Evolutionary conservation across 2,797 vertebrate species (phyloP).

Genomic region (Myripristis murdjan): DNA sequence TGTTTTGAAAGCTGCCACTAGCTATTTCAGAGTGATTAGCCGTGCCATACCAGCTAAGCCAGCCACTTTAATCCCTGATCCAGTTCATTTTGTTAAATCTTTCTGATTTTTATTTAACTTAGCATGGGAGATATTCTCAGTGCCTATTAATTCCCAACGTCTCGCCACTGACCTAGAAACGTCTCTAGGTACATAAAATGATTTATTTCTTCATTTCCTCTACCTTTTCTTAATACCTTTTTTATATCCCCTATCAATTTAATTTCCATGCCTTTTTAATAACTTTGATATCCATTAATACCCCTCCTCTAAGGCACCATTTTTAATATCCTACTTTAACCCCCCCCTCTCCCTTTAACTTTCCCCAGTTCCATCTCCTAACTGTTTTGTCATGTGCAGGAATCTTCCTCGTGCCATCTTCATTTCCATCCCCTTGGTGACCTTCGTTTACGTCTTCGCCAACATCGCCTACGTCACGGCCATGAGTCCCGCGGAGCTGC

Average conservation of each 20-base stretch:
- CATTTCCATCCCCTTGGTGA: slow-evolving; percentile 96
- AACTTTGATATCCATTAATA: slow-evolving; percentile 30
- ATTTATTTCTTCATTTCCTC: slow-evolving; percentile 49
- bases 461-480: slow-evolving; percentile 96
- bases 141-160: slow-evolving; percentile 5
- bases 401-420: slow-evolving; percentile 96
- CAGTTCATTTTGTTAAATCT: slow-evolving; percentile 20
- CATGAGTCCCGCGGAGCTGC: slow-evolving; percentile 94
- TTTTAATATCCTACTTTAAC: slow-evolving; percentile 57
- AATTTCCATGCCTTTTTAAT: slow-evolving; percentile 27
- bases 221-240: neutral
- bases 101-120: slow-evolving; percentile 36
- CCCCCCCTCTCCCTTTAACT: neutral
- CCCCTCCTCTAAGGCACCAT: slow-evolving; percentile 7
- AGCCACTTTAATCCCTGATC: slow-evolving; percentile 43
- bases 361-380: neutral
- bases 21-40: slow-evolving; percentile 40
- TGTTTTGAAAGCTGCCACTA: slow-evolving; percentile 22
- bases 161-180: slow-evolving; percentile 14
- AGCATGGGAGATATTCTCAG: slow-evolving; percentile 7
- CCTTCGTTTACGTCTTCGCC: slow-evolving; percentile 95
- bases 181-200: neutral
- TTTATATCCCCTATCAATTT: neutral
- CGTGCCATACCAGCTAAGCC: slow-evolving; percentile 22
- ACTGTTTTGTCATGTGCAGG: slow-evolving; percentile 71